Percentiles rank a stretch among this genome's conserved stretches.
These are phyloP conservation scores for Microtus ochrogaster DNA, from an alignment of 2,113 vertebrate species.

Conservation along the genomic window DNA sequence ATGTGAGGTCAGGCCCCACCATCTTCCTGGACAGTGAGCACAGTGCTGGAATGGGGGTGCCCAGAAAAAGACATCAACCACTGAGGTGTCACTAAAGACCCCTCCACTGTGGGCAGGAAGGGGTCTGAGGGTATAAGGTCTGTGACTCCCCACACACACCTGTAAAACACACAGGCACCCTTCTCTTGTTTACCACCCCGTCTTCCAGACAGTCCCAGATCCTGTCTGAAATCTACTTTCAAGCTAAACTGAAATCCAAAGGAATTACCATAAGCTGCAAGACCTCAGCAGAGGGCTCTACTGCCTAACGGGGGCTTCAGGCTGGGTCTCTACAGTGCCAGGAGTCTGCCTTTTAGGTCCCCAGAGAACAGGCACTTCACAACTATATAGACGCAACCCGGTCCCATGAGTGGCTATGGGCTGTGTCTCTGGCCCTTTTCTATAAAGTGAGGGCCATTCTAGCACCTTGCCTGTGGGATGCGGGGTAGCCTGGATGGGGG, in stretches of 20 bases:
- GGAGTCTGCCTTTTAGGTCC: background rate
- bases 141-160: background rate
- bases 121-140: background rate
- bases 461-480: background rate
- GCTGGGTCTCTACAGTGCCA: background rate
- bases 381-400: too few species aligned
- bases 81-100: background rate
- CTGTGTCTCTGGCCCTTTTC: background rate
- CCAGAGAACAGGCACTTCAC: background rate
- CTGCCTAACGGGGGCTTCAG: rapidly evolving
- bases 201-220: background rate
- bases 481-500: too few species aligned
- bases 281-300: background rate
- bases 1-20: background rate
- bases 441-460: rapidly evolving
- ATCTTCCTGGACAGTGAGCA: rapidly evolving
- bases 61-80: background rate
- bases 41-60: rapidly evolving
- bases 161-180: background rate
- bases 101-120: background rate
- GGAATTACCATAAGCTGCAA: background rate
- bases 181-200: background rate
- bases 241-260: background rate
- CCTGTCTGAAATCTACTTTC: background rate
- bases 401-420: background rate